These are phyloP conservation scores for Theristicus caerulescens DNA, from an alignment of 2,113 vertebrate genomes.

Conservation along the genomic window DNA sequence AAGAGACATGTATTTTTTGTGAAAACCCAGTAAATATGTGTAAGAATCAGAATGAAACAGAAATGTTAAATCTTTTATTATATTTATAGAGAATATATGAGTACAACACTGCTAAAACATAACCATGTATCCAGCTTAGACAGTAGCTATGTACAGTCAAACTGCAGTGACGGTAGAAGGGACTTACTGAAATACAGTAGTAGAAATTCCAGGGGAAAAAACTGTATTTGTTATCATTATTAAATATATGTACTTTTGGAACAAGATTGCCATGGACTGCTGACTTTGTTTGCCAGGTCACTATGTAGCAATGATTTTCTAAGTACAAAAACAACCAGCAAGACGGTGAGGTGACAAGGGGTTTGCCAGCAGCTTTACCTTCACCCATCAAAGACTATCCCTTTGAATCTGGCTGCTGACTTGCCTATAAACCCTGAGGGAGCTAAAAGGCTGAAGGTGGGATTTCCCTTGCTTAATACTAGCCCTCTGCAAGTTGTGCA, in stretches of 20 bases:
- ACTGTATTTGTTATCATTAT: conserved; percentile 59
- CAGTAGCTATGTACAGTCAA: conserved; percentile 31
- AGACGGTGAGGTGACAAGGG: not conserved
- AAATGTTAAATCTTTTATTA: conserved; percentile 56
- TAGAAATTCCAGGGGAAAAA: not conserved
- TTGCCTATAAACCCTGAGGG: not conserved
- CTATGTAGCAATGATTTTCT: not conserved
- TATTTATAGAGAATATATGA: conserved; percentile 68
- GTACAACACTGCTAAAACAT: conserved; percentile 30
- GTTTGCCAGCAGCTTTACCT: not conserved
- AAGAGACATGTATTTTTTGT: conserved; percentile 19
- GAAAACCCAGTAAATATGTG: conserved; percentile 50
- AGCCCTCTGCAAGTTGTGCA: not conserved
- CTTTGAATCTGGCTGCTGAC: not conserved
- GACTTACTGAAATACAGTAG: not conserved
- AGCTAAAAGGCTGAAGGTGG: not conserved
- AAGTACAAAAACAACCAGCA: not conserved
- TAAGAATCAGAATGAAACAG: conserved; percentile 41
- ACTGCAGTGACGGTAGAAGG: not conserved
- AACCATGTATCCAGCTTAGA: conserved; percentile 3
- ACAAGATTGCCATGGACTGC: conserved; percentile 55
- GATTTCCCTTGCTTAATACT: not conserved
- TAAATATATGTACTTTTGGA: conserved; percentile 70
- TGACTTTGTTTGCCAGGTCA: conserved; percentile 54
- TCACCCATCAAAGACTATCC: not conserved